Evolutionary conservation across 2,113 vertebrate species (phyloP).

Genomic region (Actenoides hombroni): DNA sequence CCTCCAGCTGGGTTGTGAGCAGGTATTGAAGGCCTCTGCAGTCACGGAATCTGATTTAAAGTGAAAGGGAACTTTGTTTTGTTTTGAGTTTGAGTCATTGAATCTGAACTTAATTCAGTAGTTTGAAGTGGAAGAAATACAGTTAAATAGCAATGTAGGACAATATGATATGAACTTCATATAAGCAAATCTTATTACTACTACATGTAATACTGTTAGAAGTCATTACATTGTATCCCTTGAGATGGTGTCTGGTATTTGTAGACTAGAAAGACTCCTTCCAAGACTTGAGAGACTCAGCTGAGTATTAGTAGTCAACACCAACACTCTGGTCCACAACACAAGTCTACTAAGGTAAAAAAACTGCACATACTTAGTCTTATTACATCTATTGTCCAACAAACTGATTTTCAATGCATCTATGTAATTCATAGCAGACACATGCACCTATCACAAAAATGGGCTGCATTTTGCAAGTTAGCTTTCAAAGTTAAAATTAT

Average conservation of each 20-base stretch:
- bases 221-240: background rate
- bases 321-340: background rate
- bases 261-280: background rate
- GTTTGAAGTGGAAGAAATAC: background rate
- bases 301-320: background rate
- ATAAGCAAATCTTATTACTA: background rate
- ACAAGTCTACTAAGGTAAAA: background rate
- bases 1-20: constrained; percentile 89
- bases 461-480: background rate
- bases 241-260: background rate
- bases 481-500: background rate
- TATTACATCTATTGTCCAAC: background rate
- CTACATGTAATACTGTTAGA: background rate
- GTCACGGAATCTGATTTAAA: constrained; percentile 86
- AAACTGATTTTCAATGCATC: background rate
- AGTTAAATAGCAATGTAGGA: background rate
- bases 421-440: background rate
- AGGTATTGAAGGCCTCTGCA: constrained; percentile 90
- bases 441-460: background rate
- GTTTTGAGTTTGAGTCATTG: background rate
- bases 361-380: background rate
- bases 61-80: background rate
- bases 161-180: background rate
- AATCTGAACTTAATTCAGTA: background rate
- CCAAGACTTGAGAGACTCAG: background rate